Base-by-base conservation (phyloP, 2,113 vertebrate species). In the human region DNA sequence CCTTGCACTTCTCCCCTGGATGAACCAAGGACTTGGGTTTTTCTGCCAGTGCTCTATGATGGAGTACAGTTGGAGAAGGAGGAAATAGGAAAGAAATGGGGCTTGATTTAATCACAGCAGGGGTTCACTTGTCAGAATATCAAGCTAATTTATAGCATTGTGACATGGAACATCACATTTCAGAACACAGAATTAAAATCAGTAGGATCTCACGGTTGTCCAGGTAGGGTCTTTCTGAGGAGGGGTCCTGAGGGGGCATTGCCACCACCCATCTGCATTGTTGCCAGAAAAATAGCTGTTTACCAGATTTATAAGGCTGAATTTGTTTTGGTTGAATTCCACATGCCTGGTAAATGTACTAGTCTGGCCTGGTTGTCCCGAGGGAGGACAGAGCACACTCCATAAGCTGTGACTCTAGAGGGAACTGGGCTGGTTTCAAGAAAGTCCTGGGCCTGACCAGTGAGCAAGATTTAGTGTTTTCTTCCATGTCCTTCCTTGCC, bases 21-120 rank as follows among this genome's bases (percentile, higher is more conserved):
- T 22, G 84, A 80, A 81, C 38, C 66, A 30, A 89, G 40, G 43
- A 38, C 76, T 45, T 61, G 76, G 40, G 27, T 16, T 83, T 90
- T 66, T 73, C 70, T 81, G 81, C 84, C 79, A 72, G 66, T 79
- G 59, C 25, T 3, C 66, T 57, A 0, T 66, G 76, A 35, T 52
- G 73, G 80, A 86, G 70, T 11, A 27, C 27, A 90, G 40, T 45
- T 22, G 25, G 38, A 92, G 30, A 59, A 86, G 89, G 81, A 83
- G 90, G 82, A 95, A 95, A 93, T 57, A 95, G 94, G 93, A 93
- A 95, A 85, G 38, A 43, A 96, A 88, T 50, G 76, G 90, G 45
- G 52, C 85, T 92, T 96, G 73, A 94, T 81, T 96, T 94, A 59
- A 90, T 96, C 84, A 93, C n/a, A 91, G 55, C 57, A 59, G 66